Evolutionary conservation across 2,888 invertebrate genomes (phyloP).

Genomic region (Cartodere bifasciata): DNA sequence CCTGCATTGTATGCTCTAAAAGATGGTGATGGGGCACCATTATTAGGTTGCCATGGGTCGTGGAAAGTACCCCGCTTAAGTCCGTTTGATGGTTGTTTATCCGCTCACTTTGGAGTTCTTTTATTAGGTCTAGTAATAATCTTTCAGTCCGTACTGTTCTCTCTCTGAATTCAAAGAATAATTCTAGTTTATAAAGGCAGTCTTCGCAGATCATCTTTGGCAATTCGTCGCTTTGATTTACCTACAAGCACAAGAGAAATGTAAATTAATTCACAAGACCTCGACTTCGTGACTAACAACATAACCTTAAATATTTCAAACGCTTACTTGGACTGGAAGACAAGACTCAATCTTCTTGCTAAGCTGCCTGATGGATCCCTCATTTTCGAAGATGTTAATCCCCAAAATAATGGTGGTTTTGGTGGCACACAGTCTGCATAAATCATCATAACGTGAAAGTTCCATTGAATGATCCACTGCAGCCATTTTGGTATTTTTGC

Average conservation of each 20-base stretch:
- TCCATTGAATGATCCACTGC: conserved; percentile 22
- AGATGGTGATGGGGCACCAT: conserved; percentile 28
- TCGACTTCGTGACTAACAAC: conserved; percentile 10
- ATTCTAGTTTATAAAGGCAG: conserved; percentile 43
- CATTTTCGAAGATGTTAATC: conserved; percentile 32
- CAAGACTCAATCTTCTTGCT: conserved; percentile 45
- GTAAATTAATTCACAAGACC: conserved; percentile 4
- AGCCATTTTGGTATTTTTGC: conserved; percentile 24
- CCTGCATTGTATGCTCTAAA: conserved; percentile 24
- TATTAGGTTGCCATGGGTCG: conserved; percentile 24
- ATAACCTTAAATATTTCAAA: no score
- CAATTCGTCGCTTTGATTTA: conserved; percentile 40
- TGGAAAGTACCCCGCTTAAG: conserved; percentile 15
- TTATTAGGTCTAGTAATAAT: conserved; percentile 34
- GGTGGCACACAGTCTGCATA: conserved; percentile 33
- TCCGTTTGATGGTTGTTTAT: conserved; percentile 14
- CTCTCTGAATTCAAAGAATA: conserved; percentile 43
- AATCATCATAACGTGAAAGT: conserved; percentile 27
- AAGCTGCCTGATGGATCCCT: conserved; percentile 40
- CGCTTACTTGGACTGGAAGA: conserved; percentile 42
- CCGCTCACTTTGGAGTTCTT: conserved; percentile 22
- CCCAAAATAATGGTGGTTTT: conserved; percentile 30
- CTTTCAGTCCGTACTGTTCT: conserved; percentile 41
- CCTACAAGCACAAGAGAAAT: conserved; percentile 29
- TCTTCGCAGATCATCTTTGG: conserved; percentile 47